Evolutionary conservation across 2,888 invertebrate species (phyloP).

Genomic region (Hypercompe scribonia): DNA sequence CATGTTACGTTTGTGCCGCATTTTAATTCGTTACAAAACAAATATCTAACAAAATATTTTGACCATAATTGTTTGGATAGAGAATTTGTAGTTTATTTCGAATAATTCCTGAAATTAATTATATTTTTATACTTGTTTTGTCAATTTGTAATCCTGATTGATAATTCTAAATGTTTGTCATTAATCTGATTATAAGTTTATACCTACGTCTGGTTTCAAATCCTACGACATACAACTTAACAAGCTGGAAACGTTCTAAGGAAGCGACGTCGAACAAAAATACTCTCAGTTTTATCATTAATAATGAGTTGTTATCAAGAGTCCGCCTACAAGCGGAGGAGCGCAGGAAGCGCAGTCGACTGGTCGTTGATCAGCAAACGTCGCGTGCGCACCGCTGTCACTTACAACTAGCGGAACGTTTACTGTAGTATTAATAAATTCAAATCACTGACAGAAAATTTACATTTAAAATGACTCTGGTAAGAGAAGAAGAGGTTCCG

Average conservation of each 20-base stretch:
- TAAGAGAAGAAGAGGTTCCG: slow-evolving; percentile 51
- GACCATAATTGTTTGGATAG: too few relatives aligned
- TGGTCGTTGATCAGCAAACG: slow-evolving; percentile 54
- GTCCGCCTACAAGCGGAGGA: slow-evolving; percentile 69
- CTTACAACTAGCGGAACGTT: slow-evolving; percentile 27
- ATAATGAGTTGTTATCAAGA: slow-evolving; percentile 78
- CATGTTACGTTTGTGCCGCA: too few relatives aligned
- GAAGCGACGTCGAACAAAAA: slow-evolving; percentile 62
- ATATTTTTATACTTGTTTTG: neutral
- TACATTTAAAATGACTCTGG: slow-evolving; percentile 45
- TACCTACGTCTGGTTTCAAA: neutral
- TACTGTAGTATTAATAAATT: slow-evolving; percentile 47
- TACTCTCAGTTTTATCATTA: slow-evolving; percentile 74
- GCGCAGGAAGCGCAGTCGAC: slow-evolving; percentile 74
- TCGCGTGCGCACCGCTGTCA: slow-evolving; percentile 54
- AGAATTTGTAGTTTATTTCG: too few relatives aligned
- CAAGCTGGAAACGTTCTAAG: slow-evolving; percentile 28
- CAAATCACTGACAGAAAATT: slow-evolving; percentile 44
- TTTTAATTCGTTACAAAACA: too few relatives aligned
- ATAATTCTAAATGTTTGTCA: neutral
- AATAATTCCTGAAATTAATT: too few relatives aligned
- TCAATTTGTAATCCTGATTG: neutral
- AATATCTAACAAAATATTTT: too few relatives aligned
- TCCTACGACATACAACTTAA: neutral
- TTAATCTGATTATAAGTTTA: too few relatives aligned